A percentile compares a stretch with the other conserved stretches of the same genome.
Conservation (phyloP, 1,140 invertebrate genomes). For the Drosophila sechellia region DNA sequence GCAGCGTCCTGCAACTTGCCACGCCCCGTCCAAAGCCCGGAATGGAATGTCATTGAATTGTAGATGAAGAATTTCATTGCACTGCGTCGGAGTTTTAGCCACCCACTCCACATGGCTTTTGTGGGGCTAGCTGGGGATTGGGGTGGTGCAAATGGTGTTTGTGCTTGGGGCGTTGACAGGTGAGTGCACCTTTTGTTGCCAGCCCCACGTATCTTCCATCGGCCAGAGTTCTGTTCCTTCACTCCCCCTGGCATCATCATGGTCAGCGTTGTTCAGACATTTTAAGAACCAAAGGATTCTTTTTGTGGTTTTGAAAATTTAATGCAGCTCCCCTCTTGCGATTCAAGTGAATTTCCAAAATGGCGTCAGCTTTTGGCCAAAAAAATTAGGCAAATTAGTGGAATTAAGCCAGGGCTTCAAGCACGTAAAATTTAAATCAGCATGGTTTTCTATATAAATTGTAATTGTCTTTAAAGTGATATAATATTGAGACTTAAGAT, state of each 20-base stretch:
- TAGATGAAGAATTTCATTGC: conserved; percentile 81
- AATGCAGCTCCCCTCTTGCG: conserved; percentile 41
- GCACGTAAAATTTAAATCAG: neutral
- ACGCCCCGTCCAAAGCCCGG: conserved; percentile 56
- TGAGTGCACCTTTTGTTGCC: conserved; percentile 29
- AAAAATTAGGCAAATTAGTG: conserved; percentile 4
- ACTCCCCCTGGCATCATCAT: conserved; percentile 12
- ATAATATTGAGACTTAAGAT: no score
- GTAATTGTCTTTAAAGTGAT: no score
- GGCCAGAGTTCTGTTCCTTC: neutral
- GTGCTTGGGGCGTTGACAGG: conserved; percentile 7
- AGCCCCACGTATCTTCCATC: neutral
- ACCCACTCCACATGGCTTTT: neutral
- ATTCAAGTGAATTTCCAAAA: conserved; percentile 52
- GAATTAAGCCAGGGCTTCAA: neutral
- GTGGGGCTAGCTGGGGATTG: no score
- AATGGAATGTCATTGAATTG: conserved; percentile 80
- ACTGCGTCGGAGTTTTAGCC: conserved; percentile 68
- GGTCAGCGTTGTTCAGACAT: conserved; percentile 70
- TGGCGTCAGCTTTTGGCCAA: conserved; percentile 43
- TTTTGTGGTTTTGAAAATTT: conserved; percentile 69
- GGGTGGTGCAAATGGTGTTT: neutral
- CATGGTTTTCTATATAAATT: no score
- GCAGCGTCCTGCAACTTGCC: conserved; percentile 31
- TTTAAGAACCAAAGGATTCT: conserved; percentile 79